Evolutionary conservation across 2,113 vertebrate species (phyloP), one percentile per base, ranked within the genome.

Genomic region (Saguinus midas): DNA sequence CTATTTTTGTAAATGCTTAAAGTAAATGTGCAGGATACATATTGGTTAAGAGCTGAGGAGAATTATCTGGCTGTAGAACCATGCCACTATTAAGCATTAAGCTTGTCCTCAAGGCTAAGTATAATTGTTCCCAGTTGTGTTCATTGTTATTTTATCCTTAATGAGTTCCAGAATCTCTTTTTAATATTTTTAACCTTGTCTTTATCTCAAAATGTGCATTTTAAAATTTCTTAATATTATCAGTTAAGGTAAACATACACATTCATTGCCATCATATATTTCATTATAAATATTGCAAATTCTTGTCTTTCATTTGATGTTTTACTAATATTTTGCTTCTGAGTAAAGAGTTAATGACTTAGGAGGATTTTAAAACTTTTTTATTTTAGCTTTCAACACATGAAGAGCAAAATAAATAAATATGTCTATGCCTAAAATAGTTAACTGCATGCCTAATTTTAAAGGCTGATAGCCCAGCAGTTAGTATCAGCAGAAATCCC

Each of bases 221-320:
- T 95, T 37, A 64, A 94, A 93, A 61, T 95, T 64, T 48, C 21
- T 73, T 75, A 78, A 40, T 92, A 48, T 70, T 81, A 84, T 80
- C 5, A 82, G 73, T 81, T 83, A 94, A n/a, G 73, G 12, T 52
- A 85, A 86, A 81, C 2, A 58, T 61, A 9, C 0, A 58, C 4
- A 68, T 79, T 29, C 8, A 87, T 50, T 78, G 4, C 29, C 20
- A 80, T 16, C 7, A 80, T 95, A 20, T 61, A 88, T 88, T 84
- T 94, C 52, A 57, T 78, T 85, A 37, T 79, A 52, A 80, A 75
- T 10, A 52, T 5, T 85, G 6, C 9, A 80, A 88, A 88, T n/a
- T 73, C 3, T 13, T 58, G 3, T 5, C 12, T 23, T 91, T 84
- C n/a, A 48, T 97, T 87, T 68, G 32, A 92, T 72, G 84, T 83